phyloP scores from a whole-genome alignment of 1,140 invertebrate species.

The Spodoptera frugiperda region DNA sequence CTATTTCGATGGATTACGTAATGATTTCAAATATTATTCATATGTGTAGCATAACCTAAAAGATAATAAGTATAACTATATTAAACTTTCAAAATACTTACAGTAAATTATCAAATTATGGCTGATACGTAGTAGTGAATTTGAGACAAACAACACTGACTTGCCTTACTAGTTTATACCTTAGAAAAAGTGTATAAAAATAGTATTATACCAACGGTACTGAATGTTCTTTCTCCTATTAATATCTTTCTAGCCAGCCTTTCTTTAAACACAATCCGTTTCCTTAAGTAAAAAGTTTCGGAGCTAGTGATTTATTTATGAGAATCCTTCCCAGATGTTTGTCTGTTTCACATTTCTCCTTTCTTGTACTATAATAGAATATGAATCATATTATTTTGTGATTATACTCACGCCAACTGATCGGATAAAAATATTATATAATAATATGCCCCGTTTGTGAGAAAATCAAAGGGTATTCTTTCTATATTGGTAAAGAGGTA shows the following conservation, averaged over 20 bases:
- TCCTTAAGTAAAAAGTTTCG: conserved; percentile 24
- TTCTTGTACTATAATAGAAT: conserved; percentile 16
- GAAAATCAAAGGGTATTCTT: not conserved
- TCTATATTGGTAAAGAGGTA: not conserved
- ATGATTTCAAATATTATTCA: too few species aligned
- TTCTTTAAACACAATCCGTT: not conserved
- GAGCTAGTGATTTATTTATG: conserved; percentile 31
- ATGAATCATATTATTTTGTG: conserved; percentile 10
- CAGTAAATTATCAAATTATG: too few species aligned
- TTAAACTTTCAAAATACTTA: too few species aligned
- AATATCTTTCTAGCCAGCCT: not conserved
- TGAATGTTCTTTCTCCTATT: not conserved
- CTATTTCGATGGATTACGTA: too few species aligned
- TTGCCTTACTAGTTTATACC: too few species aligned
- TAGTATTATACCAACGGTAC: too few species aligned
- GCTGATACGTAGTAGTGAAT: too few species aligned
- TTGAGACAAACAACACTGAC: too few species aligned
- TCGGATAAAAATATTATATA: conserved; percentile 21
- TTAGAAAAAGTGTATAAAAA: too few species aligned
- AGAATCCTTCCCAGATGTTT: conserved; percentile 30
- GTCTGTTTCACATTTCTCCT: conserved; percentile 20
- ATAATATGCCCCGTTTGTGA: not conserved
- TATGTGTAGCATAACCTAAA: too few species aligned
- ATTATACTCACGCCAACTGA: conserved; percentile 10
- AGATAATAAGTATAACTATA: too few species aligned